Base-by-base conservation (phyloP, 2,888 invertebrate genomes). In the Cheiracanthium punctorium region DNA sequence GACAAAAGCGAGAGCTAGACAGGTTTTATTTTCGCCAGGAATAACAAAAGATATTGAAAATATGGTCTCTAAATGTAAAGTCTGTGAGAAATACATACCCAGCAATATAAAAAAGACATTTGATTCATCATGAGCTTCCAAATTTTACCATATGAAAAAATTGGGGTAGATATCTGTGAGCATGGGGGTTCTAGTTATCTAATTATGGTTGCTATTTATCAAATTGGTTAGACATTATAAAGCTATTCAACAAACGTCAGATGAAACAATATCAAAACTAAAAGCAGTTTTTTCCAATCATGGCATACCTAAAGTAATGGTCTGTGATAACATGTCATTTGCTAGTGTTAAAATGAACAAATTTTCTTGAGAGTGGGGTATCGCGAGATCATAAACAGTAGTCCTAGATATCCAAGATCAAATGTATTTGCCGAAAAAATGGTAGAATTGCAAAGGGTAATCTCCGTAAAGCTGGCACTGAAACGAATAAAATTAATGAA, bases 171-270 rank as follows among this genome's bases (percentile, higher is more conserved):
- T 30, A 73, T 52, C 29, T 73, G 52, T 73, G 73, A 52, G 7
- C 52, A 33, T 29, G 52, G 52, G 17, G 30, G 52, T 17, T 29
- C 10, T 33, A 72, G 43, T 28, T 72, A 72, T 24, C 30, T 52
- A 8, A 29, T 73, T 24, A n/a, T 52, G 48, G n/a, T 7, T 52
- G 73, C 20, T 73, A 73, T 30, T 29, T 52, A 30, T 17, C 52
- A 14, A 73, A 76, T 20, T 76, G 75, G 75, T 20, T 76, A 8
- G 65, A 65, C 20, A 41, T 73, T 41, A 65, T 67, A 28, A 32
- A 65, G 14, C 29, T 73, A 7, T 12, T 1, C 28, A 67, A 80
- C n/a, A 80, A 73, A 37, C 33, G 10, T 28, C 76, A 20, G 32
- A 41, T 5, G 67, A 64, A 28, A 64, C 41, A 76, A 37, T 76